Evolutionary conservation across 1,140 invertebrate species (phyloP).

Genomic region (Stratiolaelaps scimitus): DNA sequence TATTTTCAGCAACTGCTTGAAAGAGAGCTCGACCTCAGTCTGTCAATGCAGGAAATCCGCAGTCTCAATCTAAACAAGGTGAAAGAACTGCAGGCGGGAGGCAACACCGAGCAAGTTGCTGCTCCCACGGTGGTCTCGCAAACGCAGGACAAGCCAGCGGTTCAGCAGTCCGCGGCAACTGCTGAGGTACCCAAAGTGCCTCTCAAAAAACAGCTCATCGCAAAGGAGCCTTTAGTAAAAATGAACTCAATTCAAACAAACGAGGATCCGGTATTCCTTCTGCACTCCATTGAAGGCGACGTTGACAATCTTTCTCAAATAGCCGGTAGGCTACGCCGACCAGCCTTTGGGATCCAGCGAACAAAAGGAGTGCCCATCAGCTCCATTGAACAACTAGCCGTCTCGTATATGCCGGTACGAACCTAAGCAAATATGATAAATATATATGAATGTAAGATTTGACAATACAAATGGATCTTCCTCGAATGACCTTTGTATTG

Average conservation of each 20-base stretch:
- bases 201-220: constrained; percentile 38
- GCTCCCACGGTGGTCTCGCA: constrained; percentile 12
- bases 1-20: constrained; percentile 64
- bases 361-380: constrained; percentile 53
- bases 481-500: constrained; percentile 5
- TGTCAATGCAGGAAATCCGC: constrained; percentile 77
- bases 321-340: constrained; percentile 54
- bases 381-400: constrained; percentile 60
- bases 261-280: constrained; percentile 52
- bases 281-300: constrained; percentile 86
- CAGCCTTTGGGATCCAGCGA: constrained; percentile 82
- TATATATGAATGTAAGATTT: not conserved
- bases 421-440: not conserved
- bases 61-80: constrained; percentile 60
- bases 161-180: not conserved
- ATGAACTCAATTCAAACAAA: constrained; percentile 42
- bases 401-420: constrained; percentile 58
- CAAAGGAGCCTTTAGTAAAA: constrained; percentile 42
- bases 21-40: constrained; percentile 70
- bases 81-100: constrained; percentile 48
- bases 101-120: constrained; percentile 21
- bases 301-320: constrained; percentile 54
- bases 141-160: constrained; percentile 37
- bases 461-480: not conserved
- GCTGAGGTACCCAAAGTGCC: constrained; percentile 20